These are phyloP conservation scores for Drosophila acutilabella DNA, from an alignment of 2,888 invertebrate genomes.

Conservation along the genomic window DNA sequence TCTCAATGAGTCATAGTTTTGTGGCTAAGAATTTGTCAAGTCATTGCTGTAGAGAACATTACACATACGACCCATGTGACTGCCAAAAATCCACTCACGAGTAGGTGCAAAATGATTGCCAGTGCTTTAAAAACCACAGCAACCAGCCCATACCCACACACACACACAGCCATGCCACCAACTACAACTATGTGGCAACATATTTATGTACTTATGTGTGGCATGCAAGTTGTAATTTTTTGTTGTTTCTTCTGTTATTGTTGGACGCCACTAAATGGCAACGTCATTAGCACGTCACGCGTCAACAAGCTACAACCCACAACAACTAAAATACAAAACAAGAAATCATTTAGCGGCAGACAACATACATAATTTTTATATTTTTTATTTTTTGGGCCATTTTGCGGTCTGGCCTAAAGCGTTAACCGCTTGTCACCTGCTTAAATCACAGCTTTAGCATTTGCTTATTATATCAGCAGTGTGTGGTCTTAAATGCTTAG, in stretches of 20 bases:
- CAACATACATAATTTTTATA: background rate
- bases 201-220: slow-evolving; percentile 33
- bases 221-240: slow-evolving; percentile 27
- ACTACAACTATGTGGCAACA: slow-evolving; percentile 28
- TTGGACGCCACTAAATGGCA: slow-evolving; percentile 34
- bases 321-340: slow-evolving; percentile 17
- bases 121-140: slow-evolving; percentile 41
- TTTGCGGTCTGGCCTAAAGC: slow-evolving; percentile 21
- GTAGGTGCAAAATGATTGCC: slow-evolving; percentile 42
- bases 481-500: background rate
- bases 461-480: background rate
- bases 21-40: slow-evolving; percentile 50
- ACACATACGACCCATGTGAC: slow-evolving; percentile 52
- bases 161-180: slow-evolving; percentile 23
- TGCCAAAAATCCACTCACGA: slow-evolving; percentile 42
- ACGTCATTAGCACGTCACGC: slow-evolving; percentile 52
- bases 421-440: slow-evolving; percentile 22
- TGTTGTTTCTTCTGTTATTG: background rate
- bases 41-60: slow-evolving; percentile 42
- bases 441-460: slow-evolving; percentile 10
- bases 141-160: slow-evolving; percentile 5
- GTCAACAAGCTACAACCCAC: slow-evolving; percentile 22
- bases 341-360: slow-evolving; percentile 22
- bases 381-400: too few relatives aligned
- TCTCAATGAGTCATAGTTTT: slow-evolving; percentile 42